Evolutionary conservation across 1,140 invertebrate genomes (phyloP), one percentile per base, ranked within the genome.

Genomic region (Centruroides sculpturatus): DNA sequence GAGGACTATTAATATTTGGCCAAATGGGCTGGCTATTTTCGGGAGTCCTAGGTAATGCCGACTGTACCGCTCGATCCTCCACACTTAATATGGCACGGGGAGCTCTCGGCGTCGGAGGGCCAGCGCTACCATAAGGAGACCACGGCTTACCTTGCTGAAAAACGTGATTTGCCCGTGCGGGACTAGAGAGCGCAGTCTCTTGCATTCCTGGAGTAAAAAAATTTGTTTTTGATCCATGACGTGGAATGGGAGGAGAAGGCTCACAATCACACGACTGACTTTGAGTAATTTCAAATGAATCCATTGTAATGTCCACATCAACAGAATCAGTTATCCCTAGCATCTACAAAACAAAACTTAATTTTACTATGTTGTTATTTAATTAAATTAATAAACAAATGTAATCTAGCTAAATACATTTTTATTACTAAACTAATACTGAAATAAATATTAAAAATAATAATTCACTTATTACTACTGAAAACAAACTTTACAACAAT

Each of bases 171-270:
- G 58, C 55, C 3, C 50, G 48, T 4, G 36, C 48, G 46, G 58
- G 8, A 8, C 62, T 46, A 7, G 35, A 47, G 23, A 36, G 34
- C 10, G 52, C 58, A 48, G 55, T 36, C 57, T 67, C 68, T 75
- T 73, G 66, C 54, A 80, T 76, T 62, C 83, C 82, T 56, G 84
- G 83, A 70, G 89, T 79, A 78, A 92, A 94, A 75, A 95, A 89
- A 76, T 94, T 95, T 68, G 81, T 91, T 72, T 89, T 86, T 52
- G 90, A 93, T 68, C 89, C 91, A 66, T 92, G 86, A 66, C 89
- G 80, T 73, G 91, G 88, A 60, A 91, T 77, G 12, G 89, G 87
- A 36, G 90, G 89, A 64, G 90, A 92, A 41, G 91, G 89, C 73
- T 94, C 91, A 75, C 90, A 92, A 78, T 94, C 90, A 69, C 70